Evolutionary conservation across 2,113 vertebrate species (phyloP).

Genomic region (Balaeniceps rex): DNA sequence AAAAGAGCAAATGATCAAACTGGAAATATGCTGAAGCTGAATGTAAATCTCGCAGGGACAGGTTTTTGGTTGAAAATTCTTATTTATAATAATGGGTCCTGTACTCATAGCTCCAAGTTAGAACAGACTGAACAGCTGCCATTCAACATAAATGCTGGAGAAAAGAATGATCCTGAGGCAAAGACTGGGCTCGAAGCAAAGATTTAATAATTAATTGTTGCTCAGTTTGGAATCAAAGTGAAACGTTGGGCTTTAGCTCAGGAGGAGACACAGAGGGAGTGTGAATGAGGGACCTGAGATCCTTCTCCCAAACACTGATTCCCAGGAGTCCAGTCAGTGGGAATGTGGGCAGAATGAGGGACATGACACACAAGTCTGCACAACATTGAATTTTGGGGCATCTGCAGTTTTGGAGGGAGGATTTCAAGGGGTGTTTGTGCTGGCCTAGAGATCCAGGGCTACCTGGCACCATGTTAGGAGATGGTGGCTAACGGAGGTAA

Average conservation of each 20-base stretch:
- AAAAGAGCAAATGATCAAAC: background rate
- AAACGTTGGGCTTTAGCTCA: background rate
- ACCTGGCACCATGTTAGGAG: background rate
- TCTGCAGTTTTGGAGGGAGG: background rate
- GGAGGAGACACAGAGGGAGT: background rate
- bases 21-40: background rate
- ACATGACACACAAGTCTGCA: too few species aligned
- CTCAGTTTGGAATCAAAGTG: background rate
- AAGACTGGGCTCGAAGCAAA: background rate
- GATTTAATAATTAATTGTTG: background rate
- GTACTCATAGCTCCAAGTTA: background rate
- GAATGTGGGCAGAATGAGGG: background rate
- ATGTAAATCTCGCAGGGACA: background rate
- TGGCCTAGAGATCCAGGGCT: background rate
- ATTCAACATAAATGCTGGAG: background rate
- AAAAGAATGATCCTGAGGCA: background rate
- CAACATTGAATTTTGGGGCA: background rate
- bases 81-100: background rate
- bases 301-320: accelerated
- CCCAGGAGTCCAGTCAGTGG: background rate
- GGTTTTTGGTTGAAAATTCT: background rate
- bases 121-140: background rate
- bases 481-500: background rate
- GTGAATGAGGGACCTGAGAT: background rate
- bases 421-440: background rate